Evolutionary conservation across 2,113 vertebrate species (phyloP).

Genomic region (Percopsis transmontana): DNA sequence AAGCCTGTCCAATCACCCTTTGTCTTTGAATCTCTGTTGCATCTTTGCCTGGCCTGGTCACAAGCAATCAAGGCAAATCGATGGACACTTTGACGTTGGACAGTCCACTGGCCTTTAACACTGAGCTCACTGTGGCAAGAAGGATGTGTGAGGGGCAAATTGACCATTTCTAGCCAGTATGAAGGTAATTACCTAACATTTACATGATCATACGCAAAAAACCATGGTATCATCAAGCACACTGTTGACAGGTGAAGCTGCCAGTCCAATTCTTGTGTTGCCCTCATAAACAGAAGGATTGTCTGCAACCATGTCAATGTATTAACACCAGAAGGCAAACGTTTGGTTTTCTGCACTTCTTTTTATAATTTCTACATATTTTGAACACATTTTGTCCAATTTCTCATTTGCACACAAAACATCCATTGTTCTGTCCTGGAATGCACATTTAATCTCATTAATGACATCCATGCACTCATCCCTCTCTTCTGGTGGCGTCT

Average conservation of each 20-base stretch:
- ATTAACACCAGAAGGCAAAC: constrained; percentile 38
- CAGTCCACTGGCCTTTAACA: constrained; percentile 40
- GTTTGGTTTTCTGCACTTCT: constrained; percentile 27
- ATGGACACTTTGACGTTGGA: constrained; percentile 36
- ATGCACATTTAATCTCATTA: constrained; percentile 18
- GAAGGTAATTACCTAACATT: constrained; percentile 29
- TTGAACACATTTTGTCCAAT: constrained; percentile 11
- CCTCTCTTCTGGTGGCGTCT: constrained; percentile 1
- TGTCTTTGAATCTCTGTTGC: constrained; percentile 44
- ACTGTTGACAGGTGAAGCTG: constrained; percentile 30
- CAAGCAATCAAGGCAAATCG: constrained; percentile 38
- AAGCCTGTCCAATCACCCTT: constrained; percentile 36
- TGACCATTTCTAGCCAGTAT: constrained; percentile 26
- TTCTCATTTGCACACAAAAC: constrained; percentile 19
- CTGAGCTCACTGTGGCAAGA: constrained; percentile 24
- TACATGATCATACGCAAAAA: constrained; percentile 38
- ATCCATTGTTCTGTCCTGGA: constrained; percentile 15
- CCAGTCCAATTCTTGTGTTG: constrained; percentile 33
- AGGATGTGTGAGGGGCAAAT: constrained; percentile 31
- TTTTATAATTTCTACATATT: constrained; percentile 11
- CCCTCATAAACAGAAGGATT: constrained; percentile 26
- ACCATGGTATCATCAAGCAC: constrained; percentile 35
- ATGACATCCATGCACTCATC: constrained; percentile 9
- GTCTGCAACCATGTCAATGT: constrained; percentile 32
- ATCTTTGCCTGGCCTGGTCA: constrained; percentile 48